Percentiles rank a stretch among this genome's conserved stretches.
Evolutionary conservation across 2,113 vertebrate genomes (phyloP).

Genomic region (Phocoena phocoena): DNA sequence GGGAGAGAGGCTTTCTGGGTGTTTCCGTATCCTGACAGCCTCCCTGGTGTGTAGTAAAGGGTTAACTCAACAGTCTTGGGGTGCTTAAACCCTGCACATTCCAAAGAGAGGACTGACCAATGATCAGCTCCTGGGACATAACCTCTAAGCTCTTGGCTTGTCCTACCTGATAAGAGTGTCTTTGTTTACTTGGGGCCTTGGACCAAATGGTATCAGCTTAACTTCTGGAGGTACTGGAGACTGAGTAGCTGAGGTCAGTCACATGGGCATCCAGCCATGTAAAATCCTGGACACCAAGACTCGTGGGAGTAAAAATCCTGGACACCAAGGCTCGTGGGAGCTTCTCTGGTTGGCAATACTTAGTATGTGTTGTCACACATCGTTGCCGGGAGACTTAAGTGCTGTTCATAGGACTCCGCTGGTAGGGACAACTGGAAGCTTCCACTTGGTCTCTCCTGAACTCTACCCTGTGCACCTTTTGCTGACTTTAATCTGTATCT

Average conservation of each 20-base stretch:
- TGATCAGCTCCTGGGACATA: not conserved
- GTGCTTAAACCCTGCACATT: not conserved
- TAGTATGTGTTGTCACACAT: not conserved
- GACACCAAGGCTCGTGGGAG: not conserved
- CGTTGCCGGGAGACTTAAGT: not conserved
- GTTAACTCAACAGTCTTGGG: not conserved
- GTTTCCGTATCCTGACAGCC: not conserved
- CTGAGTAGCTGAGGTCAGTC: not conserved
- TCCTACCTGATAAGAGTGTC: not conserved
- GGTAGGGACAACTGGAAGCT: not conserved
- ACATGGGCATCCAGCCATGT: not conserved
- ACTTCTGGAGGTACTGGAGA: not conserved
- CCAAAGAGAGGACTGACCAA: not conserved
- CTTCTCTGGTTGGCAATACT: not conserved
- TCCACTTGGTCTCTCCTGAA: not conserved
- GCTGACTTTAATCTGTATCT: not conserved
- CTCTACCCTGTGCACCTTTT: not conserved
- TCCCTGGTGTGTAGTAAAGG: not conserved
- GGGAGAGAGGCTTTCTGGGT: conserved; percentile 85
- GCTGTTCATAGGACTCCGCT: not conserved
- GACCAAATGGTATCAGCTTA: not conserved
- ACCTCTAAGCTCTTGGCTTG: not conserved
- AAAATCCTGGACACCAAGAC: not conserved
- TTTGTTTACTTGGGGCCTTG: not conserved
- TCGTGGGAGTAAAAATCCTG: not conserved